These are phyloP conservation scores for Myripristis murdjan DNA, from an alignment of 2,797 vertebrate species.

Conservation along the genomic window DNA sequence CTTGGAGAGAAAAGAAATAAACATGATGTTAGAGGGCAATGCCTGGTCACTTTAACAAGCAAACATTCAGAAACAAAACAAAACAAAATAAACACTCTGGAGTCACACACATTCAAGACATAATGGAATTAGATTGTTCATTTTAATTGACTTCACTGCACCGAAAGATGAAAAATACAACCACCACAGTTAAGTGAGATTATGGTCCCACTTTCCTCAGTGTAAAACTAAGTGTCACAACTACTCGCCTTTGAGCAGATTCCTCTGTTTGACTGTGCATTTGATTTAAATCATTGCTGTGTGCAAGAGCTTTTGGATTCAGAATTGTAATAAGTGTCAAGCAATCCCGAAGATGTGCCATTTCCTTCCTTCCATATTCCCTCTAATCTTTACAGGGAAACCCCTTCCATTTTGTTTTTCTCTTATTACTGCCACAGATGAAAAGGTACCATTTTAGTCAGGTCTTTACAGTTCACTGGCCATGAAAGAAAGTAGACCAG, in stretches of 20 bases:
- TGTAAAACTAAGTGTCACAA: conserved; percentile 6
- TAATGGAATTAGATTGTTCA: conserved; percentile 8
- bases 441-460: conserved; percentile 31
- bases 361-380: conserved; percentile 25
- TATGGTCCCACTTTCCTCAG: not conserved
- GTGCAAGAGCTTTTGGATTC: conserved; percentile 10
- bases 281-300: conserved; percentile 2
- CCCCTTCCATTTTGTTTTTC: conserved; percentile 28
- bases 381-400: conserved; percentile 15
- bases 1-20: conserved; percentile 50
- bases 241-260: not conserved
- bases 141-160: conserved; percentile 18
- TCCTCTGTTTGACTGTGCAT: not conserved
- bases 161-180: conserved; percentile 16
- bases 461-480: conserved; percentile 45
- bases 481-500: conserved; percentile 53
- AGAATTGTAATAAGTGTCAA: conserved; percentile 4
- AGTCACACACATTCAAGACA: conserved; percentile 64
- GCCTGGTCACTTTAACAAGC: conserved; percentile 88
- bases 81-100: conserved; percentile 33
- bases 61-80: conserved; percentile 87
- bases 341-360: conserved; percentile 1
- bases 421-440: conserved; percentile 23
- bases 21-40: conserved; percentile 85
- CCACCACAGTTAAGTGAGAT: not conserved